Base-by-base conservation (phyloP, 2,797 vertebrate species). In the Gallinago solitaria region DNA sequence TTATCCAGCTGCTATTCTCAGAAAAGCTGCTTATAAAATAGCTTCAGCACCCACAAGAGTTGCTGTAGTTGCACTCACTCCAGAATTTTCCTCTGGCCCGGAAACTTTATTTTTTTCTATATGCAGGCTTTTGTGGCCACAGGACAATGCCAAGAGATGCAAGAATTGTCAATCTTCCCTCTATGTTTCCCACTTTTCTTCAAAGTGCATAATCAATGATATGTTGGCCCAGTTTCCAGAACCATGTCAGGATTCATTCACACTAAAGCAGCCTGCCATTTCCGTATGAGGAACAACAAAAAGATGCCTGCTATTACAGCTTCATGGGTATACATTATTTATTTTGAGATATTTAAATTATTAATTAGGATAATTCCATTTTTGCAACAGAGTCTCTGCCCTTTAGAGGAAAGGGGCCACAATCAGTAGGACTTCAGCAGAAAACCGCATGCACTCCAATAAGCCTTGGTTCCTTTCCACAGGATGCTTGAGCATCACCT, bases 291-390 rank as follows among this genome's bases (percentile, higher is more conserved):
- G 71, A 95, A 95, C 59, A 92, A 95, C 60, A 91, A 95, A 96
- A 96, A 91, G 79, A 95, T 76, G 79, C 53, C 53, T 86, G 94
- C 95, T 94, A 84, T 97, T 97, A 97, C 87, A 84, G 94, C 90
- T 92, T 91, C 3, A 2, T 78, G 54, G 27, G 10, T 90, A 97
- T 97, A 96, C 79, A 97, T 97, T 94, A 97, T 97, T 97, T 95
- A 97, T 94, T 94, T 94, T 86, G n/a, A 94, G 59, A 81, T 91
- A 95, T 94, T 97, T 97, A 86, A 97, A 97, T 97, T 93, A 97
- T 97, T 97, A 93, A 97, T 93, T 87, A 92, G 81, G 60, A 82
- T 82, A 93, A 96, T 93, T 92, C 94, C 70, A 95, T 86, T 94
- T 97, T 95, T 95, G 89, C 86, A 93, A 59, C n/a, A 48, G 41